Evolutionary conservation across 2,888 invertebrate genomes (phyloP).

Genomic region (Latrodectus hesperus): DNA sequence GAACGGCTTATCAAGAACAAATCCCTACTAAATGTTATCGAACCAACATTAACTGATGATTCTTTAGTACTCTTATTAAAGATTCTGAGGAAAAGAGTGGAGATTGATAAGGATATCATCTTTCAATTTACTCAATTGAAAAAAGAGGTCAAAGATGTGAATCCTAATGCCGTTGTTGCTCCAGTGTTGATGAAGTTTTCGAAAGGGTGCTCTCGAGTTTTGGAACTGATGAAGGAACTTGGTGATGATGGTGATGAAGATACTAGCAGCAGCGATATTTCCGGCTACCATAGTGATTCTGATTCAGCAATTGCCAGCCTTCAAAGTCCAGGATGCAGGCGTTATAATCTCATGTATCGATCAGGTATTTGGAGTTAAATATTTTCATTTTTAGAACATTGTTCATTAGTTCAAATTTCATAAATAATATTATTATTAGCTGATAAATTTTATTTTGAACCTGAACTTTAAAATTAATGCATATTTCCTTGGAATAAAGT

Average conservation of each 20-base stretch:
- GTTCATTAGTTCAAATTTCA: too few species aligned
- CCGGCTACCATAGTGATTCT: constrained; percentile 88
- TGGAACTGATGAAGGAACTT: constrained; percentile 83
- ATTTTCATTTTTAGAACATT: too few species aligned
- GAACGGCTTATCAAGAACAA: constrained; percentile 93
- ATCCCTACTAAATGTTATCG: constrained; percentile 82
- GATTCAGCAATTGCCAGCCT: constrained; percentile 79
- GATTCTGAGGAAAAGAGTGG: constrained; percentile 85
- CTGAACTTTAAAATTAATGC: too few species aligned
- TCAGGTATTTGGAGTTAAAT: constrained; percentile 74
- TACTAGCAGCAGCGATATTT: constrained; percentile 80
- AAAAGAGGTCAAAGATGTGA: constrained; percentile 78
- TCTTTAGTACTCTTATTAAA: constrained; percentile 84
- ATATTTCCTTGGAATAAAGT: too few species aligned
- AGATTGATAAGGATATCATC: constrained; percentile 92
- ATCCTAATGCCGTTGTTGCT: constrained; percentile 80
- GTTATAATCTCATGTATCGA: constrained; percentile 76
- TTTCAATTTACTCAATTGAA: constrained; percentile 79
- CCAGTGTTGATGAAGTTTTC: constrained; percentile 77
- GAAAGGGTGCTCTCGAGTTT: constrained; percentile 78
- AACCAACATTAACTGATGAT: constrained; percentile 86
- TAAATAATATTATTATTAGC: too few species aligned
- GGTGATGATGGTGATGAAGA: constrained; percentile 75
- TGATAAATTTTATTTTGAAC: too few species aligned
- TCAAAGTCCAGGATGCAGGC: constrained; percentile 76